phyloP scores from a whole-genome alignment of 2,113 vertebrate genomes.

The Vicugna pacos region DNA sequence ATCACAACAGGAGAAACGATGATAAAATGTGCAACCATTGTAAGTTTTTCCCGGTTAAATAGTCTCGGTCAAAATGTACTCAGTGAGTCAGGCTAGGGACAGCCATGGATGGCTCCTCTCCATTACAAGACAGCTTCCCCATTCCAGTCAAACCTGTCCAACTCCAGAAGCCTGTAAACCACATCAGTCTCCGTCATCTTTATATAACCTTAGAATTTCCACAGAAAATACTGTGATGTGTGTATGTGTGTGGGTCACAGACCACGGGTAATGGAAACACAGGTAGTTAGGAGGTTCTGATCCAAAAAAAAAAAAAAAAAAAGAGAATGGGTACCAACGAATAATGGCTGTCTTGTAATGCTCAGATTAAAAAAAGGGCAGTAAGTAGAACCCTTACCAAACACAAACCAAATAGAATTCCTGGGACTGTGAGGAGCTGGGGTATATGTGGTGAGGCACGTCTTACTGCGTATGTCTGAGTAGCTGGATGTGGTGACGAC shows the following conservation, averaged over 20 bases:
- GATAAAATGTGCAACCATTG: not conserved
- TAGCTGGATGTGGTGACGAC: not conserved
- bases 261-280: not conserved
- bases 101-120: not conserved
- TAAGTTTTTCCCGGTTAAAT: not conserved
- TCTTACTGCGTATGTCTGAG: not conserved
- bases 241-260: not conserved
- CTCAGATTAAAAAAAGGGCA: not conserved
- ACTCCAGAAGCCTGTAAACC: not conserved
- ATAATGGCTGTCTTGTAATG: not conserved
- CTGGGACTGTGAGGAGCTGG: rapidly evolving
- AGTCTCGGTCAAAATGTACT: not conserved
- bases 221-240: not conserved
- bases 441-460: not conserved
- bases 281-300: not conserved
- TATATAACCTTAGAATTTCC: not conserved
- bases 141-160: not conserved
- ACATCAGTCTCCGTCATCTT: not conserved
- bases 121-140: not conserved
- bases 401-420: not conserved
- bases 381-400: not conserved
- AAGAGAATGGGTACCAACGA: not conserved
- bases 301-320: not conserved
- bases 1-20: not conserved
- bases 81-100: not conserved